Conservation (phyloP, 1,140 invertebrate genomes). For the Samia ricini region DNA sequence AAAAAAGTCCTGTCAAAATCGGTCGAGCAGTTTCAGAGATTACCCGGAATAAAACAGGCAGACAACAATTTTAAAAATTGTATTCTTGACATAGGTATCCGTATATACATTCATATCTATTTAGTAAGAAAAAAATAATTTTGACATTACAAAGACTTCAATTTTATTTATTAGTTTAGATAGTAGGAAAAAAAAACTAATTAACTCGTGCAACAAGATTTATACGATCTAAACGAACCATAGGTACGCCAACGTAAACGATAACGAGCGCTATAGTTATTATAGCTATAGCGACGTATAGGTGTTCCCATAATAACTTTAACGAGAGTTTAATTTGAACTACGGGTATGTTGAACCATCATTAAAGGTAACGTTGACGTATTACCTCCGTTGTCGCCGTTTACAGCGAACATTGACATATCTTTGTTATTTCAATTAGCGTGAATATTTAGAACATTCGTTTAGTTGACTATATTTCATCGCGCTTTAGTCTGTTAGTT, state of each 20-base stretch:
- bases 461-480: neutral
- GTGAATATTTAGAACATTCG: neutral
- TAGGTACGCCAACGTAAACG: conserved; percentile 11
- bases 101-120: too few relatives aligned
- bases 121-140: too few relatives aligned
- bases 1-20: too few relatives aligned
- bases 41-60: too few relatives aligned
- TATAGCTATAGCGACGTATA: conserved; percentile 36
- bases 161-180: too few relatives aligned
- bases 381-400: conserved; percentile 18
- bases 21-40: too few relatives aligned
- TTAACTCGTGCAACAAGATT: neutral
- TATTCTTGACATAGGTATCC: too few relatives aligned
- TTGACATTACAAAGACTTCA: too few relatives aligned
- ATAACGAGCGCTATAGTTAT: conserved; percentile 45
- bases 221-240: neutral
- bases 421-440: neutral
- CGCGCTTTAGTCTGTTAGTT: neutral
- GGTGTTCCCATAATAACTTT: conserved; percentile 52
- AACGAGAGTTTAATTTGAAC: conserved; percentile 49
- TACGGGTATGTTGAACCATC: conserved; percentile 29
- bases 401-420: neutral
- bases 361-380: conserved; percentile 31
- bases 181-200: too few relatives aligned
- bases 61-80: too few relatives aligned